Conservation (phyloP, 2,113 vertebrate species). For the Dicaeum eximium region DNA sequence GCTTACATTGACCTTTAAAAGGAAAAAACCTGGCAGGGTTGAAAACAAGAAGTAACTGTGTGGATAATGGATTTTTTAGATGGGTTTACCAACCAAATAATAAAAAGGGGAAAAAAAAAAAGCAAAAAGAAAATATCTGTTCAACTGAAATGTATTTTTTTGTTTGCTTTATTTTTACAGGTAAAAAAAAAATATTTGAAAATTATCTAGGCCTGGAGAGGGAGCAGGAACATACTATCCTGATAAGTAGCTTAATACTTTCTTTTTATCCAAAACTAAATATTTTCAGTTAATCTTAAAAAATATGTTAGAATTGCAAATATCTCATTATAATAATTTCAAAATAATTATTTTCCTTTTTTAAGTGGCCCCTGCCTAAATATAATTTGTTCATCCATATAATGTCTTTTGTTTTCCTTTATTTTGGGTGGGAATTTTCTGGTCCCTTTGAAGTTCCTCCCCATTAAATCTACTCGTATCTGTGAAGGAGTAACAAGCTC, state of each 20-base stretch:
- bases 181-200: not conserved
- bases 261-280: not conserved
- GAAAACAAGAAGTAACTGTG: constrained; percentile 12
- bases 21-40: not conserved
- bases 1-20: constrained; percentile 42
- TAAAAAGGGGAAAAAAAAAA: not conserved
- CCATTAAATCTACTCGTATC: not conserved
- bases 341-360: not conserved
- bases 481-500: not conserved
- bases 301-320: not conserved
- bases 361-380: not conserved
- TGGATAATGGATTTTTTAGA: constrained; percentile 40
- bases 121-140: not conserved
- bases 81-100: not conserved
- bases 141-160: not conserved
- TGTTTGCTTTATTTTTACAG: not conserved
- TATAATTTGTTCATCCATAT: not conserved
- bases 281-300: not conserved
- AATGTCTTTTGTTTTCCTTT: not conserved
- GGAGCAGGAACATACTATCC: not conserved
- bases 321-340: not conserved
- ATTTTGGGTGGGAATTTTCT: not conserved
- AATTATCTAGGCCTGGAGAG: not conserved
- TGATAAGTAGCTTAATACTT: not conserved
- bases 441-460: not conserved